Evolutionary conservation across 2,888 invertebrate genomes (phyloP).

Genomic region (Trisateles emortualis): DNA sequence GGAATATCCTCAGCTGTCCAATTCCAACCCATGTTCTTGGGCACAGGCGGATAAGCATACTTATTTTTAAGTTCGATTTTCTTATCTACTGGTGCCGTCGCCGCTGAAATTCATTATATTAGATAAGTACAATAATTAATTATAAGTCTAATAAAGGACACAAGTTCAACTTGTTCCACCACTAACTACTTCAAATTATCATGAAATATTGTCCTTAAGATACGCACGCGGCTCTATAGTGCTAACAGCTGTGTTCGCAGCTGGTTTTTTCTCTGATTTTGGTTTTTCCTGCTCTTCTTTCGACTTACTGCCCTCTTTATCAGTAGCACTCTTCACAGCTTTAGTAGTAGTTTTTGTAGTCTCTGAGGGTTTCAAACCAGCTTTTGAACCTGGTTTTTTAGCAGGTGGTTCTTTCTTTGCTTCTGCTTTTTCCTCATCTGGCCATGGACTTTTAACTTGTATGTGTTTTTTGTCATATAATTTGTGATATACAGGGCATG

Average conservation of each 20-base stretch:
- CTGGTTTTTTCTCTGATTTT: slow-evolving; percentile 55
- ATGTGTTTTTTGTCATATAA: slow-evolving; percentile 72
- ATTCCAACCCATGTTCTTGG: slow-evolving; percentile 80
- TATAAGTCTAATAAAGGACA: too few relatives aligned
- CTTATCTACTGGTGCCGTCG: slow-evolving; percentile 49
- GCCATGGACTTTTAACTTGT: slow-evolving; percentile 69
- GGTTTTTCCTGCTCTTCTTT: slow-evolving; percentile 51
- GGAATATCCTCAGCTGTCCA: slow-evolving; percentile 80
- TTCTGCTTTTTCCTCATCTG: slow-evolving; percentile 55
- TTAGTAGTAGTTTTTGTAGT: slow-evolving; percentile 5
- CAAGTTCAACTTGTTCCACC: too few relatives aligned
- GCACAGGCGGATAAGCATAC: slow-evolving; percentile 73
- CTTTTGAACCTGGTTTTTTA: slow-evolving; percentile 57
- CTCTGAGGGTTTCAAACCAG: slow-evolving; percentile 42
- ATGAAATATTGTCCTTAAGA: too few relatives aligned
- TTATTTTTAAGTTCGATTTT: slow-evolving; percentile 51
- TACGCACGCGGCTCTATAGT: too few relatives aligned
- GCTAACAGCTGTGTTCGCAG: slow-evolving; percentile 68
- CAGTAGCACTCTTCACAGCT: slow-evolving; percentile 14
- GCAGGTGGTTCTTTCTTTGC: slow-evolving; percentile 46
- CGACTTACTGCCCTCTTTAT: slow-evolving; percentile 25
- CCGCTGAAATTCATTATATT: slow-evolving; percentile 58
- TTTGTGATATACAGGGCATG: slow-evolving; percentile 81
- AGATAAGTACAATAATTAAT: too few relatives aligned
- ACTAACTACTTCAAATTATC: too few relatives aligned